A percentile compares a stretch with the other conserved stretches of the same genome.
phyloP scores from a whole-genome alignment of 2,113 vertebrate species.

The Progne subis region DNA sequence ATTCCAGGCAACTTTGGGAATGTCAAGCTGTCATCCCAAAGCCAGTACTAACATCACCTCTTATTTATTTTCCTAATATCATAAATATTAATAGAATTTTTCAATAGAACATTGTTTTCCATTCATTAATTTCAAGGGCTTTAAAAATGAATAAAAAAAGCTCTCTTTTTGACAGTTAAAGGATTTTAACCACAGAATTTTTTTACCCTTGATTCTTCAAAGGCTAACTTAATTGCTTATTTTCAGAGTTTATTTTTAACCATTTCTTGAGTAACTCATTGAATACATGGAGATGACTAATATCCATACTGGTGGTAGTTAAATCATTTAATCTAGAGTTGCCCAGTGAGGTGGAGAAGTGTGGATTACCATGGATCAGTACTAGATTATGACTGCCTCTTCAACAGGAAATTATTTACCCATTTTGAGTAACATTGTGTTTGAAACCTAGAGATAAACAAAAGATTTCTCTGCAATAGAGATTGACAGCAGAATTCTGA shows the following conservation, averaged over 20 bases:
- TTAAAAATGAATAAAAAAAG: background rate
- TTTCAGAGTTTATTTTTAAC: background rate
- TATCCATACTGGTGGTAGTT: background rate
- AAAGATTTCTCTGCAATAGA: background rate
- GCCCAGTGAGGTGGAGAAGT: background rate
- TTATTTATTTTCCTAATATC: background rate
- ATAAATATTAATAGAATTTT: slow-evolving; percentile 31
- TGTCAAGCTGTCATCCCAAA: background rate
- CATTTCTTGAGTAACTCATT: background rate
- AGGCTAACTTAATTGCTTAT: background rate
- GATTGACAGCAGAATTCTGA: background rate
- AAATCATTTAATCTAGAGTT: background rate
- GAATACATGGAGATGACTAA: background rate
- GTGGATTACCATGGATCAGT: background rate
- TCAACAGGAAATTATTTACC: background rate
- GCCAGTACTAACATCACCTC: background rate
- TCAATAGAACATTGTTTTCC: background rate
- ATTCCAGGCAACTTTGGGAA: background rate
- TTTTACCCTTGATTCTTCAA: background rate
- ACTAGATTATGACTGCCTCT: background rate
- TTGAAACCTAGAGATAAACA: background rate
- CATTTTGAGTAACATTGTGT: background rate
- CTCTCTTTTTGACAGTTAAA: background rate
- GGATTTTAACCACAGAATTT: background rate
- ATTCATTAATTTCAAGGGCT: background rate